Evolutionary conservation across 2,113 vertebrate species (phyloP).

Genomic region (Corythoichthys haematopterus): DNA sequence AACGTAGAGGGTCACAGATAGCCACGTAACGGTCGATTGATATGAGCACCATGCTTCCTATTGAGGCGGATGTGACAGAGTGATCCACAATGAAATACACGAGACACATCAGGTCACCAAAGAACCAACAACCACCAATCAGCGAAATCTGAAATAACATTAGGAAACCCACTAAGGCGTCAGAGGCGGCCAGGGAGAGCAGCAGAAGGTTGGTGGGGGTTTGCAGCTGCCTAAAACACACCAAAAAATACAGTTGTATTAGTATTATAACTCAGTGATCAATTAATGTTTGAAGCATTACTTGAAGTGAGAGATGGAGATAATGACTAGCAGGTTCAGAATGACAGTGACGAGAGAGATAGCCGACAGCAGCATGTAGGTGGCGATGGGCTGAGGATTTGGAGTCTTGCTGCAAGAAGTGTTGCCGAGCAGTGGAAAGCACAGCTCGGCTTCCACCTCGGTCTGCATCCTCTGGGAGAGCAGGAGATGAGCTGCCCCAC

Average conservation of each 20-base stretch:
- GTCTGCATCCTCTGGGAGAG: background rate
- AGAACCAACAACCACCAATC: conserved; percentile 17
- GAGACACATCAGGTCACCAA: conserved; percentile 5
- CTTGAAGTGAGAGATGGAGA: conserved; percentile 34
- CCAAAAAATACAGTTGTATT: background rate
- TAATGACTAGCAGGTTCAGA: conserved; percentile 34
- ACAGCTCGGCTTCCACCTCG: conserved; percentile 10
- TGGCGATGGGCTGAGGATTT: background rate
- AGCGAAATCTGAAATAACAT: conserved; percentile 1
- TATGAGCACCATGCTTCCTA: conserved; percentile 36
- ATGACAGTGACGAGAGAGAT: conserved; percentile 18
- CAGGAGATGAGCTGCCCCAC: background rate
- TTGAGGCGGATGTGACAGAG: background rate
- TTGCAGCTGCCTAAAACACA: conserved; percentile 54
- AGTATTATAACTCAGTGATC: background rate
- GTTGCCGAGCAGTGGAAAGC: conserved; percentile 31
- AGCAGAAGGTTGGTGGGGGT: conserved; percentile 57
- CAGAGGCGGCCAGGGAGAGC: conserved; percentile 35
- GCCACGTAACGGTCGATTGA: conserved; percentile 29
- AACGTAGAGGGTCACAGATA: conserved; percentile 35
- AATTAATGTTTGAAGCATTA: background rate
- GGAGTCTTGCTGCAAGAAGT: conserved; percentile 15
- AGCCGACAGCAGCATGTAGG: background rate
- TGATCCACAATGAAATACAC: background rate
- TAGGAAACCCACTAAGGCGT: conserved; percentile 15